Base-by-base conservation (phyloP, 2,888 invertebrate genomes). In the Pristionchus exspectatus region DNA sequence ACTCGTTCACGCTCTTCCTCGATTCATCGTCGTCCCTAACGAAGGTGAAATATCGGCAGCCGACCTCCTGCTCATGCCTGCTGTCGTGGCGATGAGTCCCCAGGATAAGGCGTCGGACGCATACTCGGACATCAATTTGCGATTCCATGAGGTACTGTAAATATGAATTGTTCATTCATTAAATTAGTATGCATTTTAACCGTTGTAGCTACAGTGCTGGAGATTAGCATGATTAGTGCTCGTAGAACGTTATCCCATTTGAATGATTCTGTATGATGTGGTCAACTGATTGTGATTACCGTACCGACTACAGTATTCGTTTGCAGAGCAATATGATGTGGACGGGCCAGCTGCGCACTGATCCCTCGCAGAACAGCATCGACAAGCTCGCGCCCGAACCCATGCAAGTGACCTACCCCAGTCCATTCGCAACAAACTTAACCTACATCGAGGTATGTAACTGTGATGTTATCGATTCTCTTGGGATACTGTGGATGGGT, bases 21-120 rank as follows among this genome's bases (percentile, higher is more conserved):
- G 91, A 44, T 95, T 91, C 91, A 90, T 94, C 30, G 90, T 92
- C 77, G 93, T 95, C 1, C 94, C 94, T 5, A 95, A 95, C 87
- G 93, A 93, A 88, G 94, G 94, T 87, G 72, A 72, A 24, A 74
- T 88, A 33, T 33, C 33, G 0, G 54, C 87, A 2, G 87, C 87
- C 4, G 56, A 74, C 24, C 30, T 24, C 21, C 54, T 88, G 72
- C 21, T 88, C 3, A 3, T 30, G 38, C 74, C 87, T 1, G 72
- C 74, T 24, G 16, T 54, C 50, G 16, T 27, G 12, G 27, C 10
- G 21, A 18, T 30, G 5, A 72, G 30, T 7, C 24, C 63, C 7
- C 2, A 38, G 2, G 21, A 24, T 14, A 69, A 24, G 30, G 30
- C 66, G 7, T 10, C 7, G 14, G 21, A 72, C 9, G 54, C 63